phyloP scores from a whole-genome alignment of 2,113 vertebrate genomes.

The Rynchops niger region DNA sequence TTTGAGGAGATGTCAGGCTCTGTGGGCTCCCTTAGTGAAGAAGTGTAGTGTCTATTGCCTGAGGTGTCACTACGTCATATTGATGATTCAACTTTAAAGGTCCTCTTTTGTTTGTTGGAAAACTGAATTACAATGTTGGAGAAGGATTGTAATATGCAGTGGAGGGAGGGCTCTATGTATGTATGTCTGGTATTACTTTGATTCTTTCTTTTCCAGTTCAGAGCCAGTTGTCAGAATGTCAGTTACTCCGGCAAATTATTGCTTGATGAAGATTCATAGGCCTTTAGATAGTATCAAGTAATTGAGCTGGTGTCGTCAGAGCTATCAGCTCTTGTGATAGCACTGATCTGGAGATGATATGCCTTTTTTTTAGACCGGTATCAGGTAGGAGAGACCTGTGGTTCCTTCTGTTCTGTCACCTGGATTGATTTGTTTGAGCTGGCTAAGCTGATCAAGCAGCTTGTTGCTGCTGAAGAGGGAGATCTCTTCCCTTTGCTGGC shows the following conservation, averaged over 20 bases:
- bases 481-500: neutral
- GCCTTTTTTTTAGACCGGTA: neutral
- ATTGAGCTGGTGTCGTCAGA: neutral
- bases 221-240: neutral
- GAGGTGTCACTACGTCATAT: neutral
- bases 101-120: neutral
- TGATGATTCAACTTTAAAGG: neutral
- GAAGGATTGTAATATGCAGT: neutral
- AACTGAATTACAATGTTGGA: neutral
- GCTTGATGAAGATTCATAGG: neutral
- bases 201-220: neutral
- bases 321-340: neutral
- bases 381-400: neutral
- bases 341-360: neutral
- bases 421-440: neutral
- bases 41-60: neutral
- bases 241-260: neutral
- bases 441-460: neutral
- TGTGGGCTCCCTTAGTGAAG: neutral
- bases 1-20: neutral
- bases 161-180: neutral
- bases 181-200: neutral
- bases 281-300: neutral
- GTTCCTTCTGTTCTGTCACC: neutral
- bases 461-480: neutral